Base-by-base conservation (phyloP, 2,113 vertebrate genomes). In the Sinosuthora webbiana region DNA sequence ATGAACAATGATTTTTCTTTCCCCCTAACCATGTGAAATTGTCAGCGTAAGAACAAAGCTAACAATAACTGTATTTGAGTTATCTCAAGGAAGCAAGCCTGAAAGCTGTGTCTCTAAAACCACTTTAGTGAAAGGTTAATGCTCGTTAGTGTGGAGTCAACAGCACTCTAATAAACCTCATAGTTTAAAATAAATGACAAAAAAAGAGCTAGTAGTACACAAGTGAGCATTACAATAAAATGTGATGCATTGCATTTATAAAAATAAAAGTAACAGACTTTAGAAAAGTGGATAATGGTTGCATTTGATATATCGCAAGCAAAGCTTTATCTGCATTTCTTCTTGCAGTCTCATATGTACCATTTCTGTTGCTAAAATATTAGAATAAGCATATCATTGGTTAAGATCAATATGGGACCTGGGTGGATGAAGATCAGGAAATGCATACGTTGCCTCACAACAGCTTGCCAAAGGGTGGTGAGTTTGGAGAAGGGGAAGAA, bases 61-160 rank as follows among this genome's bases (percentile, higher is more conserved):
- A 95, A 79, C 45, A 86, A 25, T 78, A 93, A 52, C 56, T 47
- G 49, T 82, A 57, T 81, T 87, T 50, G 55, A 93, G 59, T 88
- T 96, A 83, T 88, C 11, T 83, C 68, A 78, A 25, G 33, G 45
- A 85, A 88, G 31, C 30, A 44, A 96, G 44, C 59, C 44, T 70
- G 84, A 89, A 65, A 95, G 41, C 63, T 80, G 15, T 77, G 41
- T 80, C 50, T 89, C 68, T 93, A 77, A 94, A 95, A 79, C 77
- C 15, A 76, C 70, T 90, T 95, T 50, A 88, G 33, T 37, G 68
- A 95, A 93, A 94, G 90, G 78, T 85, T 87, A 73, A 68, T 74
- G 30, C 39, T 94, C 20, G 35, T 94, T 90, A 93, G 39, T 25
- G 35, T 87, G 39, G 67, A 95, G 90, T 89, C 50, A 95, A 93